phyloP scores from a whole-genome alignment of 2,888 invertebrate species.

The Elysia crispata region DNA sequence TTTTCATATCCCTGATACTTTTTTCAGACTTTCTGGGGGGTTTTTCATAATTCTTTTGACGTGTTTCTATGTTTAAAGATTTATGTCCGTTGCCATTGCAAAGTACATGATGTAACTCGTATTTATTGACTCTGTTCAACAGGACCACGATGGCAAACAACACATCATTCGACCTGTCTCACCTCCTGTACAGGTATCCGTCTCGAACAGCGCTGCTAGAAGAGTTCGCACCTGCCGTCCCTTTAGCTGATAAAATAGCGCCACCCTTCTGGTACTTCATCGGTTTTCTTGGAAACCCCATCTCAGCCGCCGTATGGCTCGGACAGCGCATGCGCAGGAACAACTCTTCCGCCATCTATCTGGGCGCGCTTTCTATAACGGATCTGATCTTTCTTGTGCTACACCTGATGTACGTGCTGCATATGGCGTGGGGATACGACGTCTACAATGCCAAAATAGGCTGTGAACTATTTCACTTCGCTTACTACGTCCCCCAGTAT shows the following conservation, averaged over 20 bases:
- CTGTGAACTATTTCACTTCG: conserved; percentile 64
- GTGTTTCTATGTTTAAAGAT: too few species aligned
- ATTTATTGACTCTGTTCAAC: neutral
- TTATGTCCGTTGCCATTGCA: too few species aligned
- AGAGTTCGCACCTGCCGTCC: conserved; percentile 63
- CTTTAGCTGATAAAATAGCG: conserved; percentile 67
- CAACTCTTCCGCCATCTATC: conserved; percentile 76
- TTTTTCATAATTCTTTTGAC: too few species aligned
- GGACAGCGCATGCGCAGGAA: conserved; percentile 71
- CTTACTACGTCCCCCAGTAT: conserved; percentile 65
- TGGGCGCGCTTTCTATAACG: conserved; percentile 73
- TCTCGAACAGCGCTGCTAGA: conserved; percentile 46
- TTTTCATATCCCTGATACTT: too few species aligned
- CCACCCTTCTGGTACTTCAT: conserved; percentile 74
- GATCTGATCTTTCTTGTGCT: conserved; percentile 71
- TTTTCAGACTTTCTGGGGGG: too few species aligned
- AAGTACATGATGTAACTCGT: too few species aligned
- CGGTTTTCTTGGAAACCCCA: conserved; percentile 72
- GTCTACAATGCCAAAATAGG: conserved; percentile 52
- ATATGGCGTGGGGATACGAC: conserved; percentile 64
- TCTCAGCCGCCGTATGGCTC: conserved; percentile 75
- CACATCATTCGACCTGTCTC: conserved; percentile 5
- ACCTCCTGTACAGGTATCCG: conserved; percentile 42
- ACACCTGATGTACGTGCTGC: conserved; percentile 63
- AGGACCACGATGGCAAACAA: conserved; percentile 45